Evolutionary conservation across 1,140 invertebrate genomes (phyloP), one percentile per base, ranked within the genome.

Genomic region (Ceratina australensis): DNA sequence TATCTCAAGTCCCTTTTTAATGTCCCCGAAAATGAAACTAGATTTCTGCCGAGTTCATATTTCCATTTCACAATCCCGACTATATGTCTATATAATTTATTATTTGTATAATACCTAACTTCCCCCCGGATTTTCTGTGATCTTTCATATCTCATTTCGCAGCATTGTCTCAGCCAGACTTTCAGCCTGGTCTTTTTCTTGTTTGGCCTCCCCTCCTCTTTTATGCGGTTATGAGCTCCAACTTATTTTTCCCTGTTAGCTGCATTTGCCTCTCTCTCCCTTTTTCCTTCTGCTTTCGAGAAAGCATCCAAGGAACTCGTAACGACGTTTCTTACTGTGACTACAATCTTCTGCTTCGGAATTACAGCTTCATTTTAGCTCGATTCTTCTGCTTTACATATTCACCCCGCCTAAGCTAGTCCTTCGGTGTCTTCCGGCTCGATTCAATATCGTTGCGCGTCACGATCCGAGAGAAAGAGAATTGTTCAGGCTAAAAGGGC

Each of bases 161-260:
- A 8, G 16, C 63, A 28, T 75, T 75, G 52, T 75, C 67, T 57
- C 64, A 33, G 60, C 20, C 60, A 64, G 12, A 22, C 63, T 28
- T 75, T 47, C 12, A 20, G 63, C 7, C 28, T 28, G 22, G 52
- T 12, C 61, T 67, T 57, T 59, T 67, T 22, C 72, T 60, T 75
- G 72, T 67, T 75, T 75, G 67, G 52, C n/a, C 64, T 15, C 16
- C 33, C 22, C 52, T 49, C 28, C 64, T 67, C 64, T 56, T 75
- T 68, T 60, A 68, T 50, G 52, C 64, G 52, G 64, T 75, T 75
- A 75, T 33, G 64, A 75, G 54, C 33, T 47, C 54, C 54, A 68
- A 75, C 64, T 75, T 75, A 68, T 68, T 75, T 60, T 59, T 33
- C n/a, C 24, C 73, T 49, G 63, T 75, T 75, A 75, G 33, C 10